These are phyloP conservation scores for Leuciscus waleckii DNA, from an alignment of 2,797 vertebrate genomes.

Conservation along the genomic window DNA sequence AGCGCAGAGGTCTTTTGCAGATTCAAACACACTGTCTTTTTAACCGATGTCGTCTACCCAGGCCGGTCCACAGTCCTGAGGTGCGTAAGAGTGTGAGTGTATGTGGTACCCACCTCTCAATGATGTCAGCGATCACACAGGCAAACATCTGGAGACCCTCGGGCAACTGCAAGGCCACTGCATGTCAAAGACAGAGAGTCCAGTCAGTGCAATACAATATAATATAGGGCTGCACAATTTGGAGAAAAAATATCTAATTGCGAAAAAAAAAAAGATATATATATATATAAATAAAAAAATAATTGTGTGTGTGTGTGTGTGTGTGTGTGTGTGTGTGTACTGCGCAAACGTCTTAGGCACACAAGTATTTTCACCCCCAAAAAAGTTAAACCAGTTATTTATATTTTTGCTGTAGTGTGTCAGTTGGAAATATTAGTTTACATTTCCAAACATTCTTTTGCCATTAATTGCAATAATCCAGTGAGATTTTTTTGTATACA, in stretches of 20 bases:
- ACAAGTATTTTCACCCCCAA: too few relatives aligned
- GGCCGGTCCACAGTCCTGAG: neutral
- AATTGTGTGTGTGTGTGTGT: too few relatives aligned
- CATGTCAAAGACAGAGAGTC: conserved; percentile 53
- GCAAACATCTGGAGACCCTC: conserved; percentile 98
- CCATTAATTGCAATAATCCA: too few relatives aligned
- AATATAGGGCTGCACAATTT: conserved; percentile 38
- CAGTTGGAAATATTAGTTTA: too few relatives aligned
- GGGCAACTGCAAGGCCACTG: conserved; percentile 97
- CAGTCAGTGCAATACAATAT: conserved; percentile 54
- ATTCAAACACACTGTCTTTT: neutral
- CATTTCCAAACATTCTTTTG: too few relatives aligned
- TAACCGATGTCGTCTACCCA: neutral
- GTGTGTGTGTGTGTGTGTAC: too few relatives aligned
- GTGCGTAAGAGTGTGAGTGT: neutral
- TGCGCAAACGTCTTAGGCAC: too few relatives aligned
- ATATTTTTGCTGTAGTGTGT: too few relatives aligned
- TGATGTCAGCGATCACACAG: conserved; percentile 93
- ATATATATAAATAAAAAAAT: too few relatives aligned
- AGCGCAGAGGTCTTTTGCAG: conserved; percentile 48
- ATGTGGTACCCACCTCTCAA: conserved; percentile 87
- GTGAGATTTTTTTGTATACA: too few relatives aligned
- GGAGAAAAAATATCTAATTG: too few relatives aligned
- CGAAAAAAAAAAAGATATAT: fast-evolving
- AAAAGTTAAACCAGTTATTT: too few relatives aligned